These are phyloP conservation scores for Drosophila putrida DNA, from an alignment of 2,888 invertebrate species.

Conservation along the genomic window DNA sequence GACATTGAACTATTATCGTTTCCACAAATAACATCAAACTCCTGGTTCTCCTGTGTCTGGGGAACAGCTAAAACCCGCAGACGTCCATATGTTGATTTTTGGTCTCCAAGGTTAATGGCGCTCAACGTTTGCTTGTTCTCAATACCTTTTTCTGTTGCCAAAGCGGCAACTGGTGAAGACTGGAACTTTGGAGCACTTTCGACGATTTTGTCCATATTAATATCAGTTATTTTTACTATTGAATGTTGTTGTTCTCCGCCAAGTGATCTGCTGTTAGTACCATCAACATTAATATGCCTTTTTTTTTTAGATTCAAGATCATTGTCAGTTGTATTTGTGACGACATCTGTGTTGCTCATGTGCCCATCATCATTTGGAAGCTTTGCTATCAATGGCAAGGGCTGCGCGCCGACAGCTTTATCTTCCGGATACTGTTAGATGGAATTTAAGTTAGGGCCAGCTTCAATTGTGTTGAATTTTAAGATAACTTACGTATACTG, in stretches of 20 bases:
- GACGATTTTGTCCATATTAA: slow-evolving; percentile 11
- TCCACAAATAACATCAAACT: slow-evolving; percentile 62
- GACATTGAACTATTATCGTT: slow-evolving; percentile 25
- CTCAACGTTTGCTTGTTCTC: slow-evolving; percentile 43
- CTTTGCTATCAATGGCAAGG: slow-evolving; percentile 32
- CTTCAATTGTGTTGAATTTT: not conserved
- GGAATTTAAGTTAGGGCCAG: not conserved
- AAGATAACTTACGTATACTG: slow-evolving; percentile 71
- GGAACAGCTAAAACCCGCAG: slow-evolving; percentile 90
- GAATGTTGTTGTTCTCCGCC: slow-evolving; percentile 24
- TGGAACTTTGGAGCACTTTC: slow-evolving; percentile 15
- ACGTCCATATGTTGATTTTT: slow-evolving; percentile 89
- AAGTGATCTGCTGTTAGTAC: slow-evolving; percentile 15
- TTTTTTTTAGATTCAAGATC: slow-evolving; percentile 34
- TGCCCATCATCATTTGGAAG: slow-evolving; percentile 23
- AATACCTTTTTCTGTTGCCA: slow-evolving; percentile 26
- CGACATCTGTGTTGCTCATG: slow-evolving; percentile 8
- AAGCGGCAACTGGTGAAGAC: not conserved
- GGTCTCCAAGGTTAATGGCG: slow-evolving; percentile 44
- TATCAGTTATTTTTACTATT: slow-evolving; percentile 7
- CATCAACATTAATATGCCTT: slow-evolving; percentile 21
- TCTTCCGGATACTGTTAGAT: slow-evolving; percentile 60
- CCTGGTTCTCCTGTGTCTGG: slow-evolving; percentile 85
- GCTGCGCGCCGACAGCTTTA: slow-evolving; percentile 27
- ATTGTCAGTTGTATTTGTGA: slow-evolving; percentile 8